Conservation (phyloP, 2,888 invertebrate genomes). For the Latrodectus elegans region DNA sequence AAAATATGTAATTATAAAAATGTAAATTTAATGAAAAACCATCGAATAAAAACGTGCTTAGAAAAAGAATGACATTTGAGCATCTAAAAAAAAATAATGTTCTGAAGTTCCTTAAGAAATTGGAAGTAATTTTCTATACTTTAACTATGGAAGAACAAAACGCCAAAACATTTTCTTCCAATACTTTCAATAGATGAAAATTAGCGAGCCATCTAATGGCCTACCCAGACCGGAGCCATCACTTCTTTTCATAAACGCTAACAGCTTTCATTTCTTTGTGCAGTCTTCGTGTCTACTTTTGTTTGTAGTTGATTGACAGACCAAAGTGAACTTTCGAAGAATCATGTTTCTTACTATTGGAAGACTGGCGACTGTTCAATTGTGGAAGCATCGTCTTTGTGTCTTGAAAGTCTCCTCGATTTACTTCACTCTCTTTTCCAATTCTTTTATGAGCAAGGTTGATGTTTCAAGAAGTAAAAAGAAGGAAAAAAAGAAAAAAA, state of each 20-base stretch:
- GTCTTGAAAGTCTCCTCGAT: slow-evolving; percentile 2
- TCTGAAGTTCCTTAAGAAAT: no score
- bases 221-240: slow-evolving; percentile 15
- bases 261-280: slow-evolving; percentile 10
- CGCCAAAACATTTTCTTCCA: slow-evolving; percentile 21
- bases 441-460: slow-evolving; percentile 29
- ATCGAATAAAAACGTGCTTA: no score
- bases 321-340: slow-evolving; percentile 41
- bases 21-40: no score
- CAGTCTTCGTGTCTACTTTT: slow-evolving; percentile 35
- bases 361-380: slow-evolving; percentile 50
- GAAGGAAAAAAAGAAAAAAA: slow-evolving; percentile 1
- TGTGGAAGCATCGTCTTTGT: slow-evolving; percentile 48
- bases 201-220: slow-evolving; percentile 48
- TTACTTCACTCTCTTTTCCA: neutral
- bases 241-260: slow-evolving; percentile 5
- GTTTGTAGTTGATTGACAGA: slow-evolving; percentile 57
- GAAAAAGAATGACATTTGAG: no score
- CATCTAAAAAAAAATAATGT: no score
- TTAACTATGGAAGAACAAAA: neutral
- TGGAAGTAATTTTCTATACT: no score
- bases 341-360: no score
- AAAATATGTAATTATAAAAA: no score
- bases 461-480: slow-evolving; percentile 17
- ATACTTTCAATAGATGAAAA: slow-evolving; percentile 43